Conservation (phyloP, 2,113 vertebrate species). For the Microcebus tavaratra region DNA sequence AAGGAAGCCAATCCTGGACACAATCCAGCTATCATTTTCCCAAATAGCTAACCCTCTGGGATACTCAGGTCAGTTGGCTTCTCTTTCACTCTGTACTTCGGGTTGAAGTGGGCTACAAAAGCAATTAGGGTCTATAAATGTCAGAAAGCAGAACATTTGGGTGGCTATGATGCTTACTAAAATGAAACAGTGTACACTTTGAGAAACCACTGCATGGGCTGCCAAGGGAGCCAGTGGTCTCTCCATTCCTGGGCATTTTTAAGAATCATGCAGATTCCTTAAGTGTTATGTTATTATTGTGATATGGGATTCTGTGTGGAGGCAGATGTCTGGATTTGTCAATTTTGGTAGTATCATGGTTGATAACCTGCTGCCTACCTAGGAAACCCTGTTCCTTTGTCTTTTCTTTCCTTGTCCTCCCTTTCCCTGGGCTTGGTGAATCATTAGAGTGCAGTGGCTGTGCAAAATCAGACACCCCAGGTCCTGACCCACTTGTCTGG, state of each 20-base stretch:
- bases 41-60: not conserved
- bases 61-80: not conserved
- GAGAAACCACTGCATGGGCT: not conserved
- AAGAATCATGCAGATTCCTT: not conserved
- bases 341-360: not conserved
- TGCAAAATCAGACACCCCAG: not conserved
- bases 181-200: not conserved
- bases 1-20: not conserved
- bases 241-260: not conserved
- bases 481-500: slow-evolving; percentile 25
- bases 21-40: not conserved
- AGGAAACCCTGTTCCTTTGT: not conserved
- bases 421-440: not conserved
- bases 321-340: not conserved
- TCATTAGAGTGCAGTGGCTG: not conserved
- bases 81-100: not conserved
- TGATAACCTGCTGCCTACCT: not conserved
- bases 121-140: not conserved
- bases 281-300: not conserved
- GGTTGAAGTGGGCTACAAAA: not conserved
- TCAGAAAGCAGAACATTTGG: not conserved
- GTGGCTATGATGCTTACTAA: not conserved
- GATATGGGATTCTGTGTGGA: not conserved
- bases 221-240: not conserved
- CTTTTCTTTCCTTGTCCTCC: too few species aligned